Conservation (phyloP, 1,140 invertebrate species). For the Triops cancriformis region DNA sequence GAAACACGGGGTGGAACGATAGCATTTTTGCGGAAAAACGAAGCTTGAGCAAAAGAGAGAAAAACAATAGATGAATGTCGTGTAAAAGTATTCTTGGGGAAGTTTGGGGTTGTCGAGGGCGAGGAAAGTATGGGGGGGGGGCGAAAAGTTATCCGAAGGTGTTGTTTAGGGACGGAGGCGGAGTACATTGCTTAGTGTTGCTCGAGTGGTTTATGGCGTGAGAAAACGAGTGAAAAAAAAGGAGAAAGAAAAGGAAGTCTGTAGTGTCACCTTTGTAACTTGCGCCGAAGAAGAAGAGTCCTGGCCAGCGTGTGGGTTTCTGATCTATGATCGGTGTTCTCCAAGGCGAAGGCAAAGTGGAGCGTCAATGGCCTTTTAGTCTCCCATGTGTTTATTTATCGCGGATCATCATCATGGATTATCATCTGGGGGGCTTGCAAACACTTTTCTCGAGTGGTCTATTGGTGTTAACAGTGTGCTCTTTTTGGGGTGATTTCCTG, state of each 20-base stretch:
- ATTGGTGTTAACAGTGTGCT: not conserved
- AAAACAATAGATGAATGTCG: not conserved
- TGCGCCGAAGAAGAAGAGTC: not conserved
- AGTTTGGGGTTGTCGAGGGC: not conserved
- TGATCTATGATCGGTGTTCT: not conserved
- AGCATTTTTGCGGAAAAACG: not conserved
- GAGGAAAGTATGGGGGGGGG: too few relatives aligned
- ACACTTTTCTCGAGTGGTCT: too few relatives aligned
- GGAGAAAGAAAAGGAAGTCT: not conserved
- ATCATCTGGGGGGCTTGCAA: not conserved
- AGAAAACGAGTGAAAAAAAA: not conserved
- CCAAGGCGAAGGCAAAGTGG: not conserved
- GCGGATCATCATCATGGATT: not conserved
- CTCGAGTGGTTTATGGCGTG: slow-evolving; percentile 8
- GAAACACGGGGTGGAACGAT: not conserved
- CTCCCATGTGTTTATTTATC: slow-evolving; percentile 7
- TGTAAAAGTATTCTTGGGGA: not conserved
- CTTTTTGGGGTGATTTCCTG: not conserved
- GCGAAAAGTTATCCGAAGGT: not conserved
- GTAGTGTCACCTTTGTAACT: slow-evolving; percentile 6
- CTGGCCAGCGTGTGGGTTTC: not conserved
- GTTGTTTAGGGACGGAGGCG: not conserved
- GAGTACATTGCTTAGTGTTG: not conserved
- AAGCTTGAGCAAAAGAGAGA: not conserved
- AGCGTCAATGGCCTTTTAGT: slow-evolving; percentile 5